A percentile compares a stretch with the other conserved stretches of the same genome.
Conservation (phyloP, 2,113 vertebrate genomes). For the Bettongia penicillata region DNA sequence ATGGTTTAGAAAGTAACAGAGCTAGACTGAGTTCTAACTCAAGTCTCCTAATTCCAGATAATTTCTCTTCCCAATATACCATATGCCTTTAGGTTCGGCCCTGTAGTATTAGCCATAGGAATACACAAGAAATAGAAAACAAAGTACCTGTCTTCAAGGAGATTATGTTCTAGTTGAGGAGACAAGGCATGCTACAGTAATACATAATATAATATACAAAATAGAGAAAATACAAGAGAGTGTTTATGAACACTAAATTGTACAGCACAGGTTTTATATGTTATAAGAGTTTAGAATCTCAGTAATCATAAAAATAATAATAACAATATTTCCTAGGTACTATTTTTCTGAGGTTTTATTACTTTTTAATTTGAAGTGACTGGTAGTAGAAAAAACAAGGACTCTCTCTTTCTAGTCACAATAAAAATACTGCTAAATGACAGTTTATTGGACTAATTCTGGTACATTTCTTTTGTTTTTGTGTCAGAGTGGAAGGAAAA, state of each 20-base stretch:
- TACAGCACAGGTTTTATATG: not conserved
- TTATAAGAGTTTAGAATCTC: conserved; percentile 25
- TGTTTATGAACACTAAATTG: not conserved
- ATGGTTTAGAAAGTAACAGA: not conserved
- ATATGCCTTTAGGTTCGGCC: not conserved
- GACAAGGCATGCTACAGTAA: not conserved
- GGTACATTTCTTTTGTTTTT: not conserved
- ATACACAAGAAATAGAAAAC: not conserved
- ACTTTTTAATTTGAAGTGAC: not conserved
- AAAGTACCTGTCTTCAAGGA: not conserved
- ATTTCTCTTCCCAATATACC: not conserved
- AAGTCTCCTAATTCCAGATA: not conserved
- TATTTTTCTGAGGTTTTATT: not conserved
- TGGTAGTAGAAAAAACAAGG: not conserved
- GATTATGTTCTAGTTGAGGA: not conserved
- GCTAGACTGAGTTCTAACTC: not conserved
- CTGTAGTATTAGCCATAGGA: rapidly evolving
- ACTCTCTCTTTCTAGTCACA: not conserved
- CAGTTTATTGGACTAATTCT: not conserved
- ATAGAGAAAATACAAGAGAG: not conserved
- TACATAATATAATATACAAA: not conserved
- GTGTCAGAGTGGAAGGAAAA: not conserved
- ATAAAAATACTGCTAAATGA: not conserved
- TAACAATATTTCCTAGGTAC: not conserved
- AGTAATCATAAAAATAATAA: not conserved